Conservation (phyloP, 2,888 invertebrate species). For the Chrysodeixis includens region DNA sequence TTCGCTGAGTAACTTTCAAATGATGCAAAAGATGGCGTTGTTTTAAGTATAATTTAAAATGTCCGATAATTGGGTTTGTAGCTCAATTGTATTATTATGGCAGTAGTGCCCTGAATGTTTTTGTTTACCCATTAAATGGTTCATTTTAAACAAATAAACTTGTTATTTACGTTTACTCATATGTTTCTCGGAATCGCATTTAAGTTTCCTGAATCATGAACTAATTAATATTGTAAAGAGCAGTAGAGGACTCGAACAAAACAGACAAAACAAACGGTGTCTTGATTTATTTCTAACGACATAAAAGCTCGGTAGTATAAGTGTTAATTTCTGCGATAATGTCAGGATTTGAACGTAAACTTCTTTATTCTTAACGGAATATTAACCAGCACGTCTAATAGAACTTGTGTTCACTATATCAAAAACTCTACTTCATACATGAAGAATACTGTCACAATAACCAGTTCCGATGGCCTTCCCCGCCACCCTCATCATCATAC, state of each 20-base stretch:
- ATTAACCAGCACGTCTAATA: conserved; percentile 92
- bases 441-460: background rate
- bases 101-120: background rate
- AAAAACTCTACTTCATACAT: conserved; percentile 34
- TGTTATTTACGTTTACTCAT: background rate
- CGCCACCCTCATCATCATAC: conserved; percentile 26
- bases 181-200: conserved; percentile 16
- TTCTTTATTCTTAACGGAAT: conserved; percentile 92
- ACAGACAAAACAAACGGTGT: no score
- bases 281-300: no score
- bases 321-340: no score
- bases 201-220: background rate
- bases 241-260: no score
- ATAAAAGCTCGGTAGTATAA: no score
- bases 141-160: background rate
- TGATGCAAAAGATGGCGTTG: background rate
- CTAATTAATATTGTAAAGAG: no score
- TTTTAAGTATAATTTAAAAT: background rate
- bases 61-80: background rate
- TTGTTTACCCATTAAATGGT: conserved; percentile 2
- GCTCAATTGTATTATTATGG: background rate
- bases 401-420: conserved; percentile 73
- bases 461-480: conserved; percentile 17
- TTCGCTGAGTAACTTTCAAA: background rate
- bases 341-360: conserved; percentile 93